A percentile compares a stretch with the other conserved stretches of the same genome.
phyloP scores from a whole-genome alignment of 1,140 invertebrate species.

The roundworm (Caenorhabditis elegans) region WBcel235 BX284603.4:4563001-4563500 shows the following conservation, averaged over 20 bases:
- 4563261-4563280: not conserved
- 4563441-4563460: constrained; percentile 1
- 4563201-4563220: no score
- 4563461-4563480: not conserved
- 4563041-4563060: not conserved
- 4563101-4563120: not conserved
- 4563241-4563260: no score
- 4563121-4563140: not conserved
- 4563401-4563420: not conserved
- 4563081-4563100: not conserved
- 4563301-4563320: not conserved
- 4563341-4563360: not conserved
- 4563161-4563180: not conserved
- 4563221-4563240: no score
- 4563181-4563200: no score
- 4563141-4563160: not conserved
- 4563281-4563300: not conserved
- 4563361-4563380: not conserved
- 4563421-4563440: not conserved
- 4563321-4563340: not conserved
- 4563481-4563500: not conserved
- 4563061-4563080: not conserved
- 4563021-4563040: no score
- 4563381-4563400: not conserved
- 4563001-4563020: not conserved